Evolutionary conservation across 2,797 vertebrate genomes (phyloP), one percentile per base, ranked within the genome.

Genomic region (Gymnothorax javanicus): DNA sequence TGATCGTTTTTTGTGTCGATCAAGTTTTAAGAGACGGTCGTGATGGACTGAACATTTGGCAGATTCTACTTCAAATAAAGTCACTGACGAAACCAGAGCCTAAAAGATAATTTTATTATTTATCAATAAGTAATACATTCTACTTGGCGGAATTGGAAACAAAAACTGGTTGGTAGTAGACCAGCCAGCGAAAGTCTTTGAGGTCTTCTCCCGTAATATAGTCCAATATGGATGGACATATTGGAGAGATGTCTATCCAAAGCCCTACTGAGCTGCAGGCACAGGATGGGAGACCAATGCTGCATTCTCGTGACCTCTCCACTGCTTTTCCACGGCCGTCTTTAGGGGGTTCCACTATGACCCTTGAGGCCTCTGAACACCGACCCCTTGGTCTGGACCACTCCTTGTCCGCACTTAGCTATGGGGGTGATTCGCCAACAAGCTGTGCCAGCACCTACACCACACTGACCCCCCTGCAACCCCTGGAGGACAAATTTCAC

Each of bases 401-500:
- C 90, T 93, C 95, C 91, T 94, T 97, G 95, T 95, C 96, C 0
- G 95, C 95, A 0, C 90, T 97, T 85, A 96, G 96, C 77, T 97
- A 97, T 87, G 95, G 96, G 3, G 96, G 96, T 20, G 97, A 97
- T 88, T 95, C 96, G 15, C 96, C 96, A 23, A 94, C 94, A 59
- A 92, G 93, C 87, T 91, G 95, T 0, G 95, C 96, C 67, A 96
- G 95, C 92, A 97, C 96, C 90, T 97, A 97, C 92, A 96, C 97
- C 91, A 97, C 97, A 2, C 90, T 97, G 90, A 97, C 96, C 0
- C 96, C 96, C 0, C 87, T 97, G 87, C 96, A 97, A 92, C 96
- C 96, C 2, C 96, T 97, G 3, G 96, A 96, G 0, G 97, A 97
- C 92, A 97, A 97, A 92, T 97, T 96, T 91, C 97, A 96, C 91